These are phyloP conservation scores for Xenus cinereus DNA, from an alignment of 2,113 vertebrate genomes.

Conservation along the genomic window DNA sequence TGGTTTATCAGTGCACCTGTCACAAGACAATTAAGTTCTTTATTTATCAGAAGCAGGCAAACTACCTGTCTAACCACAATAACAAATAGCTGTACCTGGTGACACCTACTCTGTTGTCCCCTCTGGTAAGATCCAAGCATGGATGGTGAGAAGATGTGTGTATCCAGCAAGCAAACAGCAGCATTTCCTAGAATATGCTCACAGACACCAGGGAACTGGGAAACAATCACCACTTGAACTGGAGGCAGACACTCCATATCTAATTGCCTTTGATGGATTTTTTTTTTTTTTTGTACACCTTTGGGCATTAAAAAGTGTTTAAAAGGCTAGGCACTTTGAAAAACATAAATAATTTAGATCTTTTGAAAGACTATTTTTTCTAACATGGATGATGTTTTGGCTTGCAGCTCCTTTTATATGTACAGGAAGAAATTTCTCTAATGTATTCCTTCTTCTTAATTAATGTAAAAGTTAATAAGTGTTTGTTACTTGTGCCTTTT, in stretches of 20 bases:
- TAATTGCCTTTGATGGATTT: neutral
- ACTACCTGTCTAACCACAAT: neutral
- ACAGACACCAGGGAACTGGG: neutral
- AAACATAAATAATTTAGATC: neutral
- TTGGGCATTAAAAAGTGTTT: neutral
- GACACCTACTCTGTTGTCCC: neutral
- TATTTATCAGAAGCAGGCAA: neutral
- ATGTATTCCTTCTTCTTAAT: conserved; percentile 44
- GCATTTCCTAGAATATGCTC: neutral
- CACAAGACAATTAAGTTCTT: neutral
- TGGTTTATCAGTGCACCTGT: neutral
- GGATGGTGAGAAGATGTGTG: neutral
- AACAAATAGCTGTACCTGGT: neutral
- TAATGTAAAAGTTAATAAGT: conserved; percentile 43
- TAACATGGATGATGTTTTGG: neutral
- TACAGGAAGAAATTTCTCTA: conserved; percentile 1
- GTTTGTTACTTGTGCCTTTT: neutral
- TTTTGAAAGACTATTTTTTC: conserved; percentile 15
- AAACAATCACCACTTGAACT: neutral
- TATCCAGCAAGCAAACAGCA: neutral
- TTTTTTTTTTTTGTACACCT: neutral
- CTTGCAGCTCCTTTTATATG: neutral
- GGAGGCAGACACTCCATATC: neutral
- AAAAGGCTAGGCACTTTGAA: conserved; percentile 6
- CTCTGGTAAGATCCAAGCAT: neutral